These are phyloP conservation scores for Coregonus suidteri DNA, from an alignment of 2,797 vertebrate species.

Conservation along the genomic window DNA sequence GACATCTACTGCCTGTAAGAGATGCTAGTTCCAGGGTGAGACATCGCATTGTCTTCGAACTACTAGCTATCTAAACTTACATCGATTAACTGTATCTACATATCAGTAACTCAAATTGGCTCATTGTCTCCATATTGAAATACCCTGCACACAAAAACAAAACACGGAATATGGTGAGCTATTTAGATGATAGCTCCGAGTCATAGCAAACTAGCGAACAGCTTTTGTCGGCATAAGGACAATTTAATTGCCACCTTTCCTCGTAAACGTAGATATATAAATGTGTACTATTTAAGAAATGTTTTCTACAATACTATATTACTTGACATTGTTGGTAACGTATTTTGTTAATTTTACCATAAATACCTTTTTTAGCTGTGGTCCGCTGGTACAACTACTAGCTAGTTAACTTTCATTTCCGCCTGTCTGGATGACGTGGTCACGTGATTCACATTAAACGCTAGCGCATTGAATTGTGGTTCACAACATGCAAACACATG, in stretches of 20 bases:
- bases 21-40: not conserved
- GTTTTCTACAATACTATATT: not conserved
- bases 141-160: slow-evolving; percentile 48
- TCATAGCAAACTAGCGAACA: slow-evolving; percentile 48
- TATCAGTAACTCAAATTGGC: not conserved
- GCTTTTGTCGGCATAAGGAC: slow-evolving; percentile 52
- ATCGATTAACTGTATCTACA: not conserved
- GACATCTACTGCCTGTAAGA: not conserved
- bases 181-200: slow-evolving; percentile 47
- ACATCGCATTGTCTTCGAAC: not conserved
- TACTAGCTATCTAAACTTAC: not conserved
- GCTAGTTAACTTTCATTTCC: slow-evolving; percentile 79
- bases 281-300: not conserved
- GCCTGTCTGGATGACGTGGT: slow-evolving; percentile 70
- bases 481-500: not conserved
- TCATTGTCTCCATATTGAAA: slow-evolving; percentile 44
- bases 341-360: slow-evolving; percentile 22
- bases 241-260: slow-evolving; percentile 25
- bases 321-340: not conserved
- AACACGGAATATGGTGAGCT: slow-evolving; percentile 61
- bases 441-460: slow-evolving; percentile 66
- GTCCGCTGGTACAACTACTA: slow-evolving; percentile 49
- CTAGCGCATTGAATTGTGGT: slow-evolving; percentile 59
- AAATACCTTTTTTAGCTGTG: slow-evolving; percentile 70
- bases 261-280: slow-evolving; percentile 1